These are phyloP conservation scores for Sminthopsis crassicaudata DNA, from an alignment of 2,113 vertebrate genomes.

Conservation along the genomic window DNA sequence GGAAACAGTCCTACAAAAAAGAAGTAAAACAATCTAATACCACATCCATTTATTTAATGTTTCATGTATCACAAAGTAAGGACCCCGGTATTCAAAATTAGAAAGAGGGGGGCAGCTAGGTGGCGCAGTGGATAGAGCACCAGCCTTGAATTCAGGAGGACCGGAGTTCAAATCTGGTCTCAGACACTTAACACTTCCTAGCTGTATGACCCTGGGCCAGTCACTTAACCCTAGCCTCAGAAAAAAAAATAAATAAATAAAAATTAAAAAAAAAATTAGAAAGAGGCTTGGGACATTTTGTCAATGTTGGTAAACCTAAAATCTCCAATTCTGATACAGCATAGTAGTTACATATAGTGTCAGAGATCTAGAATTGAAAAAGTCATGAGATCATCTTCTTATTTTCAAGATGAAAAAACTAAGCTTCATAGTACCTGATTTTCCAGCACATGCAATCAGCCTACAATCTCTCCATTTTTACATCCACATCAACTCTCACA, in stretches of 20 bases:
- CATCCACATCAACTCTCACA: neutral
- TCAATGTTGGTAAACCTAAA: neutral
- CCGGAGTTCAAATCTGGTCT: no score
- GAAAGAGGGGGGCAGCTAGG: no score
- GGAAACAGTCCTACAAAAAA: neutral
- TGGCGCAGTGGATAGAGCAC: no score
- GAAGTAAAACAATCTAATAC: neutral
- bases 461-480: neutral
- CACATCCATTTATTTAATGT: neutral
- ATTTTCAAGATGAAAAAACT: neutral
- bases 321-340: neutral
- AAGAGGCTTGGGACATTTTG: neutral
- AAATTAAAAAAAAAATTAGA: no score
- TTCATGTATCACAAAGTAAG: neutral
- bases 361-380: neutral
- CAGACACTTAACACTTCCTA: no score
- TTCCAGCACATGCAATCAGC: neutral
- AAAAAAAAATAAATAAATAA: no score
- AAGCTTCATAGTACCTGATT: neutral
- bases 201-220: no score
- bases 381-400: neutral
- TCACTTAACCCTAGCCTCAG: no score
- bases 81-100: neutral
- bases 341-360: neutral
- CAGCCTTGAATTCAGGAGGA: no score